Percentiles rank a stretch among this genome's conserved stretches.
Conservation (phyloP, 2,888 invertebrate species). For the Heliconius hortense region DNA sequence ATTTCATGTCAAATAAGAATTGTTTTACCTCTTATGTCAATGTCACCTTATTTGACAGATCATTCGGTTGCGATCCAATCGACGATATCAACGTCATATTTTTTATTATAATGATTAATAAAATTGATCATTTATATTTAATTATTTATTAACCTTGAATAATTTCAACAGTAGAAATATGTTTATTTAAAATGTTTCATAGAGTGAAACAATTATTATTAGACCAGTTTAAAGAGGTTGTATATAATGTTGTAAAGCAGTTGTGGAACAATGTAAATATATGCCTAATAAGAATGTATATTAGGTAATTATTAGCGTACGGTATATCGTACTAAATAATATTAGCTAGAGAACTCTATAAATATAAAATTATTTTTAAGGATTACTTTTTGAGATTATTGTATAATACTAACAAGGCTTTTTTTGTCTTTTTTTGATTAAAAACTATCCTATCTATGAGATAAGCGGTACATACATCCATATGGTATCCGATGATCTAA, state of each 20-base stretch:
- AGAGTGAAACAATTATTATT: too few species aligned
- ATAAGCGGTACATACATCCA: too few species aligned
- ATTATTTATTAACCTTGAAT: neutral
- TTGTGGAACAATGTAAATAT: neutral
- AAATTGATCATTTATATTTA: neutral
- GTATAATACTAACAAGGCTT: too few species aligned
- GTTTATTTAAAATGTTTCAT: too few species aligned
- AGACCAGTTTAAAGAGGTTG: too few species aligned
- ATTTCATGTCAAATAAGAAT: conserved; percentile 6
- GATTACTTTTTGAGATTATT: too few species aligned
- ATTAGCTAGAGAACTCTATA: neutral
- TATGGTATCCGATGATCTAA: too few species aligned
- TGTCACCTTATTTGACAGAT: conserved; percentile 4
- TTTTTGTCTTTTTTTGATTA: too few species aligned
- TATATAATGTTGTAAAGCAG: neutral
- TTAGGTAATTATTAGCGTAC: neutral
- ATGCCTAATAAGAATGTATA: neutral
- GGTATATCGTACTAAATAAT: neutral
- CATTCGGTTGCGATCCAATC: neutral
- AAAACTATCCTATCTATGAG: too few species aligned
- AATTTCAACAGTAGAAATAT: too few species aligned
- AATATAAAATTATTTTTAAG: neutral
- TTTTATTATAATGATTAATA: neutral
- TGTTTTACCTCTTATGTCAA: neutral
- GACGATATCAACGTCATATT: neutral